phyloP scores from a whole-genome alignment of 2,888 invertebrate genomes.

The Tinea semifulvella region DNA sequence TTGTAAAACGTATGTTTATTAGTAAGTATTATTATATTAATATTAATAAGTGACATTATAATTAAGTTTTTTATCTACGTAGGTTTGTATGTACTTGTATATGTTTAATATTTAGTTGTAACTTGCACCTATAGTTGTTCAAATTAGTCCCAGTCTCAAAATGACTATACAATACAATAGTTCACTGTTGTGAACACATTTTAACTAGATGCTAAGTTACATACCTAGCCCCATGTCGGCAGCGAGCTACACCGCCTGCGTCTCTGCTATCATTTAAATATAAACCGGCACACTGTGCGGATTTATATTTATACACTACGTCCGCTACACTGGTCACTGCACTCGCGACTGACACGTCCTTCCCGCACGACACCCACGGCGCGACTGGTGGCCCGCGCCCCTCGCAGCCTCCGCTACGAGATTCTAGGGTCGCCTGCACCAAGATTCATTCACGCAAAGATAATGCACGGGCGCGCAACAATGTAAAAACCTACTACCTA shows the following conservation, averaged over 20 bases:
- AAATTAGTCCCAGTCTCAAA: no score
- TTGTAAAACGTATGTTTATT: no score
- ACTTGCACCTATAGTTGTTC: no score
- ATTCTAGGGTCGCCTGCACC: not conserved
- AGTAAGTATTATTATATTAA: no score
- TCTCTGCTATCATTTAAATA: conserved; percentile 62
- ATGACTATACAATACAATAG: no score
- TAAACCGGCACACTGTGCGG: conserved; percentile 48
- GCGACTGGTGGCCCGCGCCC: conserved; percentile 29
- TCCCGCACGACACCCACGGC: conserved; percentile 34
- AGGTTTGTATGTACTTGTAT: no score
- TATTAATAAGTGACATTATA: no score
- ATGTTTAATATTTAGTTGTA: no score
- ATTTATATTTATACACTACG: conserved; percentile 51
- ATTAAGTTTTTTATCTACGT: no score
- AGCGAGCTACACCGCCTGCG: conserved; percentile 44
- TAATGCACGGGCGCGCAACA: conserved; percentile 21
- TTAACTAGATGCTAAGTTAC: conserved; percentile 32
- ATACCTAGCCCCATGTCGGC: conserved; percentile 61
- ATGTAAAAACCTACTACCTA: no score
- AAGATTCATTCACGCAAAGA: conserved; percentile 47
- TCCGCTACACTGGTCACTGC: conserved; percentile 45
- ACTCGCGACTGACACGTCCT: conserved; percentile 19
- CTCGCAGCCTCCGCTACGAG: conserved; percentile 15
- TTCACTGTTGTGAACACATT: no score